Conservation (phyloP, 2,113 vertebrate species). For the Zosterops borbonicus region DNA sequence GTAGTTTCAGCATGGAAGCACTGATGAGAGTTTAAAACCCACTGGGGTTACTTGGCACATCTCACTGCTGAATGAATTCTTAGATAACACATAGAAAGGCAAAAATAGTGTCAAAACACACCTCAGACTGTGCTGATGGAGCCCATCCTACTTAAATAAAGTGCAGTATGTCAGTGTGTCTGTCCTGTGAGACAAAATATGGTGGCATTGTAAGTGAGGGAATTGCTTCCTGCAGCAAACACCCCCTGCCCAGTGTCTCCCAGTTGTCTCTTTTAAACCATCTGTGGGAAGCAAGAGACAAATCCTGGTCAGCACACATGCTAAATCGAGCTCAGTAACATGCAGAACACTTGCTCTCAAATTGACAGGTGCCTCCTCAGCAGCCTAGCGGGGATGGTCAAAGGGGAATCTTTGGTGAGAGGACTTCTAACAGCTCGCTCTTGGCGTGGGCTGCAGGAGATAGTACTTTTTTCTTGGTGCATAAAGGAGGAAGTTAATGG, state of each 20-base stretch:
- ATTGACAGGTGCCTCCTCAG: neutral
- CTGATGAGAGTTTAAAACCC: neutral
- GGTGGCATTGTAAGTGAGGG: accelerated
- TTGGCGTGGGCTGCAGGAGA: neutral
- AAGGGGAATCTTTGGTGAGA: neutral
- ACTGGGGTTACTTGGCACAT: neutral
- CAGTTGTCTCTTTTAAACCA: neutral
- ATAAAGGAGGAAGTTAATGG: neutral
- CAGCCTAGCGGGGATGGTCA: neutral
- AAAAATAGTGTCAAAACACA: neutral
- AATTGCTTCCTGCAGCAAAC: neutral
- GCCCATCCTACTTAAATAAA: neutral
- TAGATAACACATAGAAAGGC: neutral
- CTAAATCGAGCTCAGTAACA: neutral
- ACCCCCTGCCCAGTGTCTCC: neutral
- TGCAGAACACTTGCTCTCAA: neutral
- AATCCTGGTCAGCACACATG: neutral
- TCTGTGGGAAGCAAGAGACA: neutral
- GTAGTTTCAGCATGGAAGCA: neutral
- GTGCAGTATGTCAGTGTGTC: neutral
- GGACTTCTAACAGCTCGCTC: neutral
- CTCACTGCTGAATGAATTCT: neutral
- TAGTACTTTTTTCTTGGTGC: neutral
- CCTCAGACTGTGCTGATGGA: neutral
- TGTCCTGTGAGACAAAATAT: neutral